A percentile compares a stretch with the other conserved stretches of the same genome.
These are phyloP conservation scores for Machaerirhynchus nigripectus DNA, from an alignment of 2,113 vertebrate species.

Conservation along the genomic window DNA sequence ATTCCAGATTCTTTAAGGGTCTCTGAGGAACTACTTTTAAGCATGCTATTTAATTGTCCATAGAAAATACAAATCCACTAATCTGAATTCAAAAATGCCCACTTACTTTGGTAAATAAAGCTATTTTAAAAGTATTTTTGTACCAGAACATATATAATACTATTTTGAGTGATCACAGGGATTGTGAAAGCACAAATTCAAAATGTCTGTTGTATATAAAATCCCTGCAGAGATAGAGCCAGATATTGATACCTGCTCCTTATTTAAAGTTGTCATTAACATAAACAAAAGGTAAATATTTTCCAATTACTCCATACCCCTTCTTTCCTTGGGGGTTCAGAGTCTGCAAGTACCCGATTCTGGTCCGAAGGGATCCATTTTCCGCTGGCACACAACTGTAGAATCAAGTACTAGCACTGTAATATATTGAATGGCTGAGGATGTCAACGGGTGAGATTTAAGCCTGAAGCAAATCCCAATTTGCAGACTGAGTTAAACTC, in stretches of 20 bases:
- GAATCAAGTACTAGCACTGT: not conserved
- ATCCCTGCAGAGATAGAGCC: not conserved
- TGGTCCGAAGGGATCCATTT: not conserved
- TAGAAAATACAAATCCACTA: not conserved
- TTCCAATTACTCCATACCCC: not conserved
- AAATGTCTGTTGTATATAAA: not conserved
- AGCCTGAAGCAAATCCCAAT: not conserved
- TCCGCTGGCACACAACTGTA: not conserved
- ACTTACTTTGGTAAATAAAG: not conserved
- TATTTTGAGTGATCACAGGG: not conserved
- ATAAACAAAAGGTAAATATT: not conserved
- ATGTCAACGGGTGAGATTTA: not conserved
- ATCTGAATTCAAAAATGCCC: not conserved
- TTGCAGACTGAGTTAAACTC: not conserved
- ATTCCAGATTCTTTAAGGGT: not conserved
- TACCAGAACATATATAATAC: not conserved
- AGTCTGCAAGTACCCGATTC: fast-evolving
- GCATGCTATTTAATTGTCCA: not conserved
- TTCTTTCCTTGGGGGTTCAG: not conserved
- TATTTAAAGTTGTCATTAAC: not conserved
- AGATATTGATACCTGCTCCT: not conserved
- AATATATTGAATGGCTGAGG: not conserved
- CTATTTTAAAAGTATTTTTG: not conserved
- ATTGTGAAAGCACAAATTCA: not conserved
- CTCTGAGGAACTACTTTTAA: not conserved